Conservation (phyloP, 1,140 invertebrate genomes). For the Lepidurus packardi region DNA sequence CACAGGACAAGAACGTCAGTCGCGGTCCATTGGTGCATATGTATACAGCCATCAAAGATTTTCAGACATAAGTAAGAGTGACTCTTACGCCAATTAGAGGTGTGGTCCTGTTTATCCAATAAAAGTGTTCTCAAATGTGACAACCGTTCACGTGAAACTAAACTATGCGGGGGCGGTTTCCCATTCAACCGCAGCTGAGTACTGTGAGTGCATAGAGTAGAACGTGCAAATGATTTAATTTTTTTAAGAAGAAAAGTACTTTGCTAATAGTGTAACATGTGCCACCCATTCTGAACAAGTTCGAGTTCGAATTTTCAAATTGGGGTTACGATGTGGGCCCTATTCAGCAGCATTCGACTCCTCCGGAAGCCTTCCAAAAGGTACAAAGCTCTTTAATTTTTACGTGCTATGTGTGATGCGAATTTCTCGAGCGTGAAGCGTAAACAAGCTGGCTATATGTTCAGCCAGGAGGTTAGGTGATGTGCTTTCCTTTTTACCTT, state of each 20-base stretch:
- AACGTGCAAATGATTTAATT: no score
- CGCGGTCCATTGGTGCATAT: not conserved
- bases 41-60: not conserved
- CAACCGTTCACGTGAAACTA: not conserved
- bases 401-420: not conserved
- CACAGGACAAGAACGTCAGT: not conserved
- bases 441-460: not conserved
- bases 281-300: not conserved
- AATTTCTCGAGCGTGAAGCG: not conserved
- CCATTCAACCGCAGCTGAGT: not conserved
- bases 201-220: no score
- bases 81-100: not conserved
- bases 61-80: not conserved
- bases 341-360: not conserved
- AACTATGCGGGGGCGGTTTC: not conserved
- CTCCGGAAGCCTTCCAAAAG: not conserved
- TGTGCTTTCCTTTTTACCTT: no score
- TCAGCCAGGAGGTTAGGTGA: not conserved
- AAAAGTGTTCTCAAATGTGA: not conserved
- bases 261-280: no score
- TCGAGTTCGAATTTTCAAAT: not conserved
- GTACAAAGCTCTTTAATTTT: not conserved
- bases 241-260: no score
- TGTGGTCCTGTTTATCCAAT: not conserved
- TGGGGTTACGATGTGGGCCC: not conserved